These are phyloP conservation scores for Drosophila borealis DNA, from an alignment of 2,888 invertebrate genomes.

Conservation along the genomic window DNA sequence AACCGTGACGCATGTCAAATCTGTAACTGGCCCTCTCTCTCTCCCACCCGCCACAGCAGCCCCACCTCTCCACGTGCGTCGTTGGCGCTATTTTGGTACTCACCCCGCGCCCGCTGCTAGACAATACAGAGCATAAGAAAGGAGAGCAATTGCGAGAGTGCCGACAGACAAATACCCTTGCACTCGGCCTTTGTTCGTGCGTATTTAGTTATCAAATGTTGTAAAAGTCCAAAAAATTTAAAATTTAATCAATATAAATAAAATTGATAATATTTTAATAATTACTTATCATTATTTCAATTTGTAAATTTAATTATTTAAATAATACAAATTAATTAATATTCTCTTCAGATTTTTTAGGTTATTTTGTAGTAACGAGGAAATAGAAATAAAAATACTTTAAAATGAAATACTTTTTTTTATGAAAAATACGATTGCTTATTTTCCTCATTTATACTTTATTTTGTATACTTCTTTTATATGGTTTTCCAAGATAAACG, in stretches of 20 bases:
- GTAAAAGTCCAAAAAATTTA: too few relatives aligned
- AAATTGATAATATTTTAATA: too few relatives aligned
- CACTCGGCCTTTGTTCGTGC: background rate
- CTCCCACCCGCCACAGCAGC: slow-evolving; percentile 16
- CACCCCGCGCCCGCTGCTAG: slow-evolving; percentile 22
- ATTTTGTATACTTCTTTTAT: background rate
- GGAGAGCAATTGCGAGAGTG: background rate
- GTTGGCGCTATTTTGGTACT: slow-evolving; percentile 49
- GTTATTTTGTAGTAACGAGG: too few relatives aligned
- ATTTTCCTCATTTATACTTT: background rate
- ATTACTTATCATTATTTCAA: too few relatives aligned
- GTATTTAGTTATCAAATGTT: too few relatives aligned
- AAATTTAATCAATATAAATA: too few relatives aligned
- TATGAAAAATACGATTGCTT: background rate
- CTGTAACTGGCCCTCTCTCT: slow-evolving; percentile 40
- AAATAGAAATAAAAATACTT: too few relatives aligned
- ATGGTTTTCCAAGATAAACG: background rate
- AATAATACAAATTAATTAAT: too few relatives aligned
- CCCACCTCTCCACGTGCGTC: slow-evolving; percentile 33
- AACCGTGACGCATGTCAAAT: slow-evolving; percentile 63
- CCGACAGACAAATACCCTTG: slow-evolving; percentile 40
- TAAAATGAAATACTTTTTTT: background rate
- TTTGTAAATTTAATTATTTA: too few relatives aligned
- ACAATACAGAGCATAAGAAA: slow-evolving; percentile 48
- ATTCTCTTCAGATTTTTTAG: too few relatives aligned